Conservation (phyloP, 2,113 vertebrate species). For the Eretmochelys imbricata region DNA sequence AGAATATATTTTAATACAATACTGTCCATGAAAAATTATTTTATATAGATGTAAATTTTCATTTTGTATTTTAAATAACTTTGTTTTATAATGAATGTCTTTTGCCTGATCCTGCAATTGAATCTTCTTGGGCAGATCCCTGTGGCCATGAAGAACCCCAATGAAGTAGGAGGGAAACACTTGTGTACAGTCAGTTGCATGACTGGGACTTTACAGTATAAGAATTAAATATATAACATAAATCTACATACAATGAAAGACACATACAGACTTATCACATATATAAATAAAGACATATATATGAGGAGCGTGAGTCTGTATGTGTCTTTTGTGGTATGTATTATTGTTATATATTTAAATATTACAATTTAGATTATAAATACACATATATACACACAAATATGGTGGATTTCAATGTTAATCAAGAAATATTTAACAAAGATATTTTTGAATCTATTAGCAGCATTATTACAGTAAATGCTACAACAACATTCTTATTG, state of each 20-base stretch:
- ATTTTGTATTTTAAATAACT: background rate
- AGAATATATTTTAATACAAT: background rate
- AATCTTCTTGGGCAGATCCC: slow-evolving; percentile 20
- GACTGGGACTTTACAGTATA: background rate
- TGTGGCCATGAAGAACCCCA: background rate
- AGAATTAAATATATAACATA: background rate
- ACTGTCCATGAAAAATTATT: background rate
- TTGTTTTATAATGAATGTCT: background rate
- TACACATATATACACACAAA: background rate
- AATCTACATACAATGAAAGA: background rate
- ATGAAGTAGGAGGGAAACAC: background rate
- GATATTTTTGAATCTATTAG: slow-evolving; percentile 49
- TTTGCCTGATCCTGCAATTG: background rate
- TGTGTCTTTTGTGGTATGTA: background rate
- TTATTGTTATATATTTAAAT: too few species aligned
- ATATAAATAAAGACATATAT: background rate
- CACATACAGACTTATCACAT: background rate
- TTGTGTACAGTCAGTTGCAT: background rate
- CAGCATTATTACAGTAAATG: slow-evolving; percentile 43
- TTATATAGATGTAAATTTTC: background rate
- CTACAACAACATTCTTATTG: background rate
- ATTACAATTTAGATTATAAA: background rate
- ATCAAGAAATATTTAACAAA: slow-evolving; percentile 36
- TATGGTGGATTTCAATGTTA: background rate
- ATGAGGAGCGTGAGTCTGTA: background rate